Evolutionary conservation across 2,113 vertebrate species (phyloP), one percentile per base, ranked within the genome.

Genomic region (Spea bombifrons): DNA sequence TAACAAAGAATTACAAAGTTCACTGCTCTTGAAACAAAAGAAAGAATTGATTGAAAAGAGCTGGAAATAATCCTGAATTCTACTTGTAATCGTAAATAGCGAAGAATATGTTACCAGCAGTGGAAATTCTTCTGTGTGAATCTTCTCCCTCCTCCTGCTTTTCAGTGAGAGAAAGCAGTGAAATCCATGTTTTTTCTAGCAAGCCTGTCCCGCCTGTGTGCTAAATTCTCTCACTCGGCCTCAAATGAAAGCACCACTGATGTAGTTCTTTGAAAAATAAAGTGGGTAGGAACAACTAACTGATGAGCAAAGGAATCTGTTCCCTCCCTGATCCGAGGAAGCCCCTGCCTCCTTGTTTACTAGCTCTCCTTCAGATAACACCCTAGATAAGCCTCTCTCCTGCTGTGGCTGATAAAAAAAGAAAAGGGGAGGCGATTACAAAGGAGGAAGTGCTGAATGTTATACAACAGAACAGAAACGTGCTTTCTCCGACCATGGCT

Each of bases 301-400:
- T 13, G 3, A 50, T 76, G 75, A 76, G 66, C 63, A n/a, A n/a
- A 66, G 7, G 43, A 66, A 66, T 66, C 6, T 53, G 63, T 44
- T 49, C 17, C 44, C 73, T 66, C 63, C 73, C 73, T 15, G 46
- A 50, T 55, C 30, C 10, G n/a, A 43, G 9, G 10, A 17, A 57
- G 50, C 52, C 52, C 47, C 75, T 17, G n/a, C 75, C 75, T 67
- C 12, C 75, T 70, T 77, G 75, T 77, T 77, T 69, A 77, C 75
- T 48, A 71, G 66, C n/a, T 50, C 75, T 77, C 30, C 30, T 30
- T 30, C 63, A 69, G 65, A 76, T 68, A 76, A 75, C 64, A 52
- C 46, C 30, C 66, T 55, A 76, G 66, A 69, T 69, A 61, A 49
- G 65, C 65, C 52, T 48, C 4, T 43, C 30, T 47, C 64, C 64